These are phyloP conservation scores for Typhlomys cinereus DNA, from an alignment of 2,113 vertebrate species.

Conservation along the genomic window DNA sequence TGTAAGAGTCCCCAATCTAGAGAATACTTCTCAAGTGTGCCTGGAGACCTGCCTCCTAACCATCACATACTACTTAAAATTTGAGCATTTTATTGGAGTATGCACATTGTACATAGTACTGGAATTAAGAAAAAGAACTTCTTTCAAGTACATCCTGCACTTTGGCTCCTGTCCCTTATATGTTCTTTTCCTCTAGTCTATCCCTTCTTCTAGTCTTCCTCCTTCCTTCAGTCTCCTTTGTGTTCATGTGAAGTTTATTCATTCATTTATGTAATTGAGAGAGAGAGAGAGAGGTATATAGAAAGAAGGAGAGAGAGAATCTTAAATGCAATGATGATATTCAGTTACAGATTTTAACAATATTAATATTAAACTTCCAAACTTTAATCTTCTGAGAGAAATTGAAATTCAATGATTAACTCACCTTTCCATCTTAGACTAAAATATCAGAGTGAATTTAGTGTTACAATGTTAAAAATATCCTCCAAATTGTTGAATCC, in stretches of 20 bases:
- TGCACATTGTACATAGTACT: not conserved
- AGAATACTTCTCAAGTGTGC: too few relatives aligned
- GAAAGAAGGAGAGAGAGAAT: too few relatives aligned
- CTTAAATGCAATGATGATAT: not conserved
- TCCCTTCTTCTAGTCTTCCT: not conserved
- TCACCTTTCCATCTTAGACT: not conserved
- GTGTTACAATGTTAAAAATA: not conserved
- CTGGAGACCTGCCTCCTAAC: too few relatives aligned
- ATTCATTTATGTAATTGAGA: not conserved
- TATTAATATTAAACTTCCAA: not conserved
- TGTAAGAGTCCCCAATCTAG: too few relatives aligned
- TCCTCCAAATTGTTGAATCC: not conserved
- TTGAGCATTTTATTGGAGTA: not conserved
- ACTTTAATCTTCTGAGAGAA: not conserved
- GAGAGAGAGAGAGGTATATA: too few relatives aligned
- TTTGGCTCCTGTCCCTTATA: not conserved
- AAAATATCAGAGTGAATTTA: not conserved
- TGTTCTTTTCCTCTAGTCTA: not conserved
- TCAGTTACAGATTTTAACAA: not conserved
- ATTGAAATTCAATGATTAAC: not conserved
- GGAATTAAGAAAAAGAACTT: not conserved
- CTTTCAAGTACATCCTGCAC: too few relatives aligned
- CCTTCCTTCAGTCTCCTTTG: not conserved
- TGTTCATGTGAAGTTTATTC: too few relatives aligned
- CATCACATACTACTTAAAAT: not conserved